Percentiles rank a stretch among this genome's conserved stretches.
phyloP scores from a whole-genome alignment of 2,113 vertebrate genomes.

The Myotis davidii region DNA sequence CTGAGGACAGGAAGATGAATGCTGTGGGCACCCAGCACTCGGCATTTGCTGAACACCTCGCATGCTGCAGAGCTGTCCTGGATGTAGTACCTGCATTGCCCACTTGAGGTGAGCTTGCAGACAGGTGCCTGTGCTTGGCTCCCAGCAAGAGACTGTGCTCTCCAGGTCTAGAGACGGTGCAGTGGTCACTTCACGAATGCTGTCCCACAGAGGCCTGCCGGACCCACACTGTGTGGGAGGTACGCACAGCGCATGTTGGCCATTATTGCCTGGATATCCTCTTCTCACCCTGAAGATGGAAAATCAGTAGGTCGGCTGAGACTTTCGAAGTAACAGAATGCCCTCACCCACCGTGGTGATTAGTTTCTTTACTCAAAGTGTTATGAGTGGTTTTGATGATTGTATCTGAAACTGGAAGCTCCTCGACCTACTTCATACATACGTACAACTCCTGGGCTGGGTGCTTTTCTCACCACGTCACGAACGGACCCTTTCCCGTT shows the following conservation, averaged over 20 bases:
- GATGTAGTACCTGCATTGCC: fast-evolving
- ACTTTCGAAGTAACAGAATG: not conserved
- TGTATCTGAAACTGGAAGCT: not conserved
- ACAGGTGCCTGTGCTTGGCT: not conserved
- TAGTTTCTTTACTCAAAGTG: not conserved
- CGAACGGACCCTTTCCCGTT: fast-evolving
- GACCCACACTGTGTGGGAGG: not conserved
- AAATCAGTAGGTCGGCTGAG: not conserved
- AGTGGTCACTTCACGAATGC: not conserved
- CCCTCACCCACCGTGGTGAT: not conserved
- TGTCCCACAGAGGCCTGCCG: not conserved
- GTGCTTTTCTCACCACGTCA: not conserved
- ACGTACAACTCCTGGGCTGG: not conserved
- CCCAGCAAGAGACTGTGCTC: not conserved
- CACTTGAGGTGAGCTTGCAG: fast-evolving
- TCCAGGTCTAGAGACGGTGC: not conserved
- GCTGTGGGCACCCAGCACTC: not conserved
- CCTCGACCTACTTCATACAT: not conserved
- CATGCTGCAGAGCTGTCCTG: not conserved
- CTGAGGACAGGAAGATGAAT: not conserved
- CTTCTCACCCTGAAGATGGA: not conserved
- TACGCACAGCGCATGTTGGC: fast-evolving
- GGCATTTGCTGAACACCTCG: fast-evolving
- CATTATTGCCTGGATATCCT: no score
- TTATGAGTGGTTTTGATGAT: not conserved